Evolutionary conservation across 2,888 invertebrate genomes (phyloP).

Genomic region (Drosophila mimetica): DNA sequence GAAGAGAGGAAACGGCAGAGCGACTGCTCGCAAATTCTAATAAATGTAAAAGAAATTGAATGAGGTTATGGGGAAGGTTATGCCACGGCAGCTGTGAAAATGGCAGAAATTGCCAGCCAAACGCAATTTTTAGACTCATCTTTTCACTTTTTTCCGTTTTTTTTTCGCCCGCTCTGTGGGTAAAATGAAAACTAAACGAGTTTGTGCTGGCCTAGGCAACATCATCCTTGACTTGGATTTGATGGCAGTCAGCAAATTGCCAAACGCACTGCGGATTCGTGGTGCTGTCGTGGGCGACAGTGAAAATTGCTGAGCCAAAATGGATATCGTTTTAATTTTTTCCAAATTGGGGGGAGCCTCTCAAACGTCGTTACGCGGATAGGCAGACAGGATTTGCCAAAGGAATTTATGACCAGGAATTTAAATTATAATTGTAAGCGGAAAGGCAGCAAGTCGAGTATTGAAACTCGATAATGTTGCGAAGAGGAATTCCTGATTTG

Average conservation of each 20-base stretch:
- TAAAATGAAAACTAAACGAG: conserved; percentile 78
- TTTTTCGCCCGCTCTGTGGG: conserved; percentile 24
- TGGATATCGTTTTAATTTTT: conserved; percentile 75
- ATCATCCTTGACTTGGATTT: conserved; percentile 47
- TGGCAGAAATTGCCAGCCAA: conserved; percentile 68
- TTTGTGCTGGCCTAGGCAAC: conserved; percentile 55
- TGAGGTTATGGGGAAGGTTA: conserved; percentile 64
- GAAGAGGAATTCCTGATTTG: conserved; percentile 28
- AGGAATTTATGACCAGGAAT: conserved; percentile 45
- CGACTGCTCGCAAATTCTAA: conserved; percentile 69
- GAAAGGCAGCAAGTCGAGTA: neutral
- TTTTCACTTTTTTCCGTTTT: conserved; percentile 1
- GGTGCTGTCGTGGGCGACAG: conserved; percentile 43
- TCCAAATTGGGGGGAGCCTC: conserved; percentile 56
- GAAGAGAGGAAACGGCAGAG: conserved; percentile 3
- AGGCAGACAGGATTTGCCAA: conserved; percentile 13
- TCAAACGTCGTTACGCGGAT: conserved; percentile 14
- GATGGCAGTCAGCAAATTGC: conserved; percentile 74
- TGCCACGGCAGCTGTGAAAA: conserved; percentile 73
- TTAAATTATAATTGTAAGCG: conserved; percentile 40
- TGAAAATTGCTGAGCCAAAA: conserved; percentile 72
- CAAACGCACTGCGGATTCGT: conserved; percentile 65
- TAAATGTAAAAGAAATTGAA: conserved; percentile 77
- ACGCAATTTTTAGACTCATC: conserved; percentile 62
- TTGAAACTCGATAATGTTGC: conserved; percentile 21